Evolutionary conservation across 2,888 invertebrate species (phyloP).

Genomic region (Drosophila robusta): DNA sequence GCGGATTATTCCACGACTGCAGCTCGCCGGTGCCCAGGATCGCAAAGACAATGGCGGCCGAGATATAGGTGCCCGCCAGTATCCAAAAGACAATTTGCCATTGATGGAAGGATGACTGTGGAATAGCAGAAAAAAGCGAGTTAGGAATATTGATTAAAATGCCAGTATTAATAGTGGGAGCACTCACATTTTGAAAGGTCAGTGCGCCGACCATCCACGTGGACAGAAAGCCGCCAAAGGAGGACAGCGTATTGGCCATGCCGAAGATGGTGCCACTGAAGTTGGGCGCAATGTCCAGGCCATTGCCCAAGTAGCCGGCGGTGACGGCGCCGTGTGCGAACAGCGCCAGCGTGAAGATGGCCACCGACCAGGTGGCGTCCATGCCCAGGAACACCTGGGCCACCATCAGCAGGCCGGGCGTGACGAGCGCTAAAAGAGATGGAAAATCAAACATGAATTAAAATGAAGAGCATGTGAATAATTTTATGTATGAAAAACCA

Average conservation of each 20-base stretch:
- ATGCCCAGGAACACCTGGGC: slow-evolving; percentile 90
- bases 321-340: slow-evolving; percentile 95
- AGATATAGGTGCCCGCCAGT: slow-evolving; percentile 89
- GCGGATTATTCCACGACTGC: slow-evolving; percentile 86
- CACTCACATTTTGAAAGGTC: slow-evolving; percentile 89
- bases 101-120: slow-evolving; percentile 89
- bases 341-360: slow-evolving; percentile 91
- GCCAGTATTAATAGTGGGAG: too few species aligned
- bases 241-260: slow-evolving; percentile 94
- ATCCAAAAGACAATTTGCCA: slow-evolving; percentile 95
- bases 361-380: slow-evolving; percentile 89
- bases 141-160: slow-evolving; percentile 3
- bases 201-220: slow-evolving; percentile 92
- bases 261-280: slow-evolving; percentile 95
- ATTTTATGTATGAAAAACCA: too few species aligned
- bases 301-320: slow-evolving; percentile 94
- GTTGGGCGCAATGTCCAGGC: slow-evolving; percentile 94
- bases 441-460: too few species aligned
- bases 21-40: slow-evolving; percentile 88
- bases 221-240: slow-evolving; percentile 92
- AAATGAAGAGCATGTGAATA: too few species aligned
- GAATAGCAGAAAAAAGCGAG: slow-evolving; percentile 9
- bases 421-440: slow-evolving; percentile 86
- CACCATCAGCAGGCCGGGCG: slow-evolving; percentile 90
- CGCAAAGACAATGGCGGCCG: slow-evolving; percentile 88